Conservation (phyloP, 2,888 invertebrate species). For the Drosophila differens region DNA sequence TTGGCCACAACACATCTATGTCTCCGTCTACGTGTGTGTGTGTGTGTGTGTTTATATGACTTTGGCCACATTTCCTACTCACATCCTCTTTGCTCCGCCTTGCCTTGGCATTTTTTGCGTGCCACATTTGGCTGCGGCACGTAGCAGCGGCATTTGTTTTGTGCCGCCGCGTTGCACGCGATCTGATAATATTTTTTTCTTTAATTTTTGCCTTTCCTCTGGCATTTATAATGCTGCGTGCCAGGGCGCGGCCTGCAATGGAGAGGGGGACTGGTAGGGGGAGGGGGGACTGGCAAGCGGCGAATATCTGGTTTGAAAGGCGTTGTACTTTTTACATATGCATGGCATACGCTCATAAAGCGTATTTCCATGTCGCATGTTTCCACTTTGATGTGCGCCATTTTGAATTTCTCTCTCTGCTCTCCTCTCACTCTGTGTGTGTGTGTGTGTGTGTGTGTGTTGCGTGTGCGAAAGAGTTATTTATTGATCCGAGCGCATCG, state of each 20-base stretch:
- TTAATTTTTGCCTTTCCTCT: slow-evolving; percentile 36
- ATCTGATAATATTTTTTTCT: slow-evolving; percentile 73
- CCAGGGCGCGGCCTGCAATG: slow-evolving; percentile 56
- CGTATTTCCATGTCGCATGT: slow-evolving; percentile 72
- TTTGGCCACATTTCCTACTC: slow-evolving; percentile 30
- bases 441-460: slow-evolving; percentile 11
- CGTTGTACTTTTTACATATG: slow-evolving; percentile 65
- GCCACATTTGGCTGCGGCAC: slow-evolving; percentile 70
- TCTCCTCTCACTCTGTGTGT: background rate
- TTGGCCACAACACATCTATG: slow-evolving; percentile 22
- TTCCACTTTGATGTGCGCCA: slow-evolving; percentile 71
- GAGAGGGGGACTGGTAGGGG: background rate
- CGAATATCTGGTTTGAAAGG: slow-evolving; percentile 23
- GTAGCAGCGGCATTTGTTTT: slow-evolving; percentile 73
- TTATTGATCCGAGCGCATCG: slow-evolving; percentile 43
- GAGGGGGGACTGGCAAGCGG: background rate
- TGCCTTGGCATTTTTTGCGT: slow-evolving; percentile 50
- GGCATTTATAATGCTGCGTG: slow-evolving; percentile 75
- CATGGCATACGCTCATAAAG: slow-evolving; percentile 61
- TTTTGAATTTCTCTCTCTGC: slow-evolving; percentile 63
- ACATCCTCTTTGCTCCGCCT: slow-evolving; percentile 43
- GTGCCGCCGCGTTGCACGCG: slow-evolving; percentile 72
- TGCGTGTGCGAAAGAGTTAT: slow-evolving; percentile 51
- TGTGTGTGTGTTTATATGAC: background rate
- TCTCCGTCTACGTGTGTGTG: background rate